Conservation (phyloP, 2,797 vertebrate genomes). For the Enteromius fasciolatus region DNA sequence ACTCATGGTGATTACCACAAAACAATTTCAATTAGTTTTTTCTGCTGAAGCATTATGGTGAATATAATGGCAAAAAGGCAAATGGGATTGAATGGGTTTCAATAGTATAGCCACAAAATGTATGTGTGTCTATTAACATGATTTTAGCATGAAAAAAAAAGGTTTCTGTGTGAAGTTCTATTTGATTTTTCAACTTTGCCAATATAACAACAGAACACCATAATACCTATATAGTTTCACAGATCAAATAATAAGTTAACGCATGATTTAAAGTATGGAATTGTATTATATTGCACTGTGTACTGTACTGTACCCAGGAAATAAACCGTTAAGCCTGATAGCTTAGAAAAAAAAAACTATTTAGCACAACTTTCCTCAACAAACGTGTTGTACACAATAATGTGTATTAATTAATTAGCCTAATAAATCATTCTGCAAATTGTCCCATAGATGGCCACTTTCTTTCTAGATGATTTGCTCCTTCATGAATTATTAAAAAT, state of each 20-base stretch:
- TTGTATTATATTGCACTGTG: background rate
- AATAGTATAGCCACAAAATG: background rate
- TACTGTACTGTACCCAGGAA: background rate
- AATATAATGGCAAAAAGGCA: background rate
- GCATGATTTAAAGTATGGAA: too few species aligned
- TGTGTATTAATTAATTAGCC: background rate
- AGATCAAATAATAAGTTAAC: too few species aligned
- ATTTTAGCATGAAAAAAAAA: background rate
- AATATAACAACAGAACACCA: background rate
- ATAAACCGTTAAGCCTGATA: background rate
- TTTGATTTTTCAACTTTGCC: too few species aligned
- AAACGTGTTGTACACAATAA: background rate
- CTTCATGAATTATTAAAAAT: background rate
- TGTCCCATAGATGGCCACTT: background rate
- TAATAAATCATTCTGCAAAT: background rate
- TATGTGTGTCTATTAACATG: background rate
- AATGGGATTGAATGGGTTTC: slow-evolving; percentile 7
- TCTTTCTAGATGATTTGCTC: background rate
- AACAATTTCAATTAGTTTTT: background rate
- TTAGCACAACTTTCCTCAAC: background rate
- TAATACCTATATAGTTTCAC: too few species aligned
- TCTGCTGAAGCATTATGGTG: background rate
- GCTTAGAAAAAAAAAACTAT: background rate
- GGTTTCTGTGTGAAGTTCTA: too few species aligned
- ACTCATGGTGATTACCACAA: background rate